Conservation (phyloP, 1,140 invertebrate genomes). For the Drosophila sucinea region DNA sequence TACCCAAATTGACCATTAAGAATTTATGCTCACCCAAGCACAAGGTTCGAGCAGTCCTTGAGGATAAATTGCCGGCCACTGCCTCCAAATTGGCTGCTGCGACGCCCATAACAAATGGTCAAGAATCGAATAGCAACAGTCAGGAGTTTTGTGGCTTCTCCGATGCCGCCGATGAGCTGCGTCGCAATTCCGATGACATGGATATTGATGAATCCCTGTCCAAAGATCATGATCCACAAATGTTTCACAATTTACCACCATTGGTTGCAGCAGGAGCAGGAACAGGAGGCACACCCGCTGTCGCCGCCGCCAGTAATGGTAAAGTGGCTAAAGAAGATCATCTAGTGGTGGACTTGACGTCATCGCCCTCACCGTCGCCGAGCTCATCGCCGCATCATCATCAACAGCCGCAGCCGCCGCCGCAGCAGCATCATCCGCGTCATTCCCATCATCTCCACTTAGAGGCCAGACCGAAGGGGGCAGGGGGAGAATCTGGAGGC, state of each 20-base stretch:
- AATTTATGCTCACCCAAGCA: constrained; percentile 77
- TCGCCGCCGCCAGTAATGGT: constrained; percentile 37
- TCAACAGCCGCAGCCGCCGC: neutral
- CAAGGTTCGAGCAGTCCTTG: constrained; percentile 71
- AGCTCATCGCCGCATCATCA: constrained; percentile 69
- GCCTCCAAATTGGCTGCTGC: constrained; percentile 44
- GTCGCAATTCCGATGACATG: constrained; percentile 79
- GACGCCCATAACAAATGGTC: constrained; percentile 51
- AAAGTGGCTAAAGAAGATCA: constrained; percentile 25
- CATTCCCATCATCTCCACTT: constrained; percentile 41
- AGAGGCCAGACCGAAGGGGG: constrained; percentile 26
- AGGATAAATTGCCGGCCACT: constrained; percentile 53
- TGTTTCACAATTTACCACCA: constrained; percentile 68
- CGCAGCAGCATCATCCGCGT: neutral
- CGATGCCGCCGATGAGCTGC: constrained; percentile 51
- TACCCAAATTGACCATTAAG: constrained; percentile 79
- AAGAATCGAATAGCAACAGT: constrained; percentile 60
- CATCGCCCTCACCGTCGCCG: constrained; percentile 75
- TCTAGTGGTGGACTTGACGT: constrained; percentile 68
- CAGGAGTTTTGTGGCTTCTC: constrained; percentile 70
- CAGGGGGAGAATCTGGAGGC: constrained; percentile 2
- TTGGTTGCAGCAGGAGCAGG: neutral
- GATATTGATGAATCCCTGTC: constrained; percentile 77
- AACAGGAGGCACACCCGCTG: constrained; percentile 3
- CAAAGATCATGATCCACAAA: constrained; percentile 74